phyloP scores from a whole-genome alignment of 2,113 vertebrate genomes.

The Nothocercus julius region DNA sequence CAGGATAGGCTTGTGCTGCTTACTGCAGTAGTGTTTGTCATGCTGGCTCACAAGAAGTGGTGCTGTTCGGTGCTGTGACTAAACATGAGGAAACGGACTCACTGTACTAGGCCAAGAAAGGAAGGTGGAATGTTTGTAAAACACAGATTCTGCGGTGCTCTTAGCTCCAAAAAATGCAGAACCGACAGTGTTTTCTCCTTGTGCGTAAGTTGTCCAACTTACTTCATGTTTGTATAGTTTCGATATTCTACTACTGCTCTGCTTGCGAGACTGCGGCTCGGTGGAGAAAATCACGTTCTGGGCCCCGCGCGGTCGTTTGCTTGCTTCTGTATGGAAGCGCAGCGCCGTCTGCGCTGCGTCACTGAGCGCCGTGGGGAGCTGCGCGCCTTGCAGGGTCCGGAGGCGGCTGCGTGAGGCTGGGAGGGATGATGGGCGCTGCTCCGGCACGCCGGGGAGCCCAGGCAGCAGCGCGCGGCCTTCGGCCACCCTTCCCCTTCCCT shows the following conservation, averaged over 20 bases:
- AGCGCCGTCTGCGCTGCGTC: background rate
- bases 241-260: background rate
- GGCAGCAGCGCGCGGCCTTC: background rate
- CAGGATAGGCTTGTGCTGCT: background rate
- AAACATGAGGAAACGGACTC: background rate
- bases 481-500: background rate
- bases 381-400: slow-evolving; percentile 63
- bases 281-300: background rate
- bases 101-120: background rate
- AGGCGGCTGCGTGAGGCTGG: rapidly evolving
- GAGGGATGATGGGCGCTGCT: background rate
- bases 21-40: background rate
- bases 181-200: rapidly evolving
- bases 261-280: background rate
- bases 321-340: background rate
- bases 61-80: background rate
- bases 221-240: background rate
- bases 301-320: background rate
- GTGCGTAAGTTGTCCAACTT: background rate
- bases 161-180: background rate
- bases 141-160: slow-evolving; percentile 2
- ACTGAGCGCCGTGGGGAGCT: background rate
- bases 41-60: background rate
- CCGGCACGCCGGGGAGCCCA: rapidly evolving
- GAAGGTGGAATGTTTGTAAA: background rate